Conservation (phyloP, 2,113 vertebrate genomes). For the Seriola rivoliana region DNA sequence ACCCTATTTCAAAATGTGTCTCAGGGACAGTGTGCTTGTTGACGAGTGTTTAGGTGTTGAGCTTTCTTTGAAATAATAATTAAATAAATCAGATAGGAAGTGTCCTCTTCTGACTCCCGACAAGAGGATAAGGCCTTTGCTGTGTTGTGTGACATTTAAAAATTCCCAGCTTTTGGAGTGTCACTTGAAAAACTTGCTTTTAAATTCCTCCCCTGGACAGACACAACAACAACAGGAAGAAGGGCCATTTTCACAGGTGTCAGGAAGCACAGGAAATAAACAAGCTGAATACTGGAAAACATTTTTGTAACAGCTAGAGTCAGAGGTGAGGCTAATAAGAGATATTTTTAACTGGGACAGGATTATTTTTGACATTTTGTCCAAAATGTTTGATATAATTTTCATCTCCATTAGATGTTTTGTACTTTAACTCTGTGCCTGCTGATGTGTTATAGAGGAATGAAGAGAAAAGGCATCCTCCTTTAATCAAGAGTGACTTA, state of each 20-base stretch:
- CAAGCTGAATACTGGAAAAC: constrained; percentile 85
- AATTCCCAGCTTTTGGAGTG: constrained; percentile 81
- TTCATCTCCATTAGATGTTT: not conserved
- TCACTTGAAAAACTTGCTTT: constrained; percentile 83
- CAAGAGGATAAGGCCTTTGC: constrained; percentile 29
- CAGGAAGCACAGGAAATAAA: constrained; percentile 94
- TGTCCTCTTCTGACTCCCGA: constrained; percentile 32
- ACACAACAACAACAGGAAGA: constrained; percentile 99
- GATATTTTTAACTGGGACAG: constrained; percentile 73
- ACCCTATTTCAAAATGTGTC: not conserved
- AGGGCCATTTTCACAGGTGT: constrained; percentile 94
- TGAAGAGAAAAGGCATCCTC: not conserved
- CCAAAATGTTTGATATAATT: not conserved
- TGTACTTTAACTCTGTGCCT: not conserved
- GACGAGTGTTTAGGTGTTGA: not conserved
- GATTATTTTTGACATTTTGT: constrained; percentile 55
- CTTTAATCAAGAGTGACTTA: not conserved
- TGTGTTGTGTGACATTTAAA: constrained; percentile 67
- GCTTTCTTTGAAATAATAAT: constrained; percentile 36
- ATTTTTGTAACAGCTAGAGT: constrained; percentile 69
- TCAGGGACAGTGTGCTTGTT: constrained; percentile 45
- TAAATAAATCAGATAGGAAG: constrained; percentile 53
- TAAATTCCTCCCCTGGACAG: constrained; percentile 89
- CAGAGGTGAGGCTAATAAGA: constrained; percentile 80
- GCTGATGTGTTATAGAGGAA: not conserved